Conservation (phyloP, 1,140 invertebrate species). For the Hetaerina americana region DNA sequence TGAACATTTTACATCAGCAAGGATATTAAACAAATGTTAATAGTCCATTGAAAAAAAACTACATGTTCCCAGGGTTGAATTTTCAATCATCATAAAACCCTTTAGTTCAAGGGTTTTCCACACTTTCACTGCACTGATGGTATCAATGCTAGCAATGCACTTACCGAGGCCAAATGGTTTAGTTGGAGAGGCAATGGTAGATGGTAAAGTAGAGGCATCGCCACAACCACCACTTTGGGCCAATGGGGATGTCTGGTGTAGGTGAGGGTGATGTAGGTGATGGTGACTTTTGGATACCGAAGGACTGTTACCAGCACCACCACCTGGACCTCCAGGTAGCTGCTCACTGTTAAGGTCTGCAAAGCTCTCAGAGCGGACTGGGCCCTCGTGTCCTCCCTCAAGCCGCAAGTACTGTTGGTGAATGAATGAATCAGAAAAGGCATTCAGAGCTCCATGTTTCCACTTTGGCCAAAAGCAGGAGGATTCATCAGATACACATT, state of each 20-base stretch:
- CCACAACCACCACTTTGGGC: not conserved
- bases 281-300: not conserved
- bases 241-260: not conserved
- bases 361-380: slow-evolving; percentile 61
- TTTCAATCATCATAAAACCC: too few species aligned
- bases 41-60: too few species aligned
- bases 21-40: too few species aligned
- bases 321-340: slow-evolving; percentile 8
- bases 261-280: not conserved
- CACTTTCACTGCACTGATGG: too few species aligned
- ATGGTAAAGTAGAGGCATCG: not conserved
- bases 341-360: slow-evolving; percentile 56
- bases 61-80: too few species aligned
- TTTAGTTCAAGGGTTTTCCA: too few species aligned
- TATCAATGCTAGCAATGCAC: too few species aligned
- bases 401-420: slow-evolving; percentile 50
- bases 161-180: slow-evolving; percentile 71
- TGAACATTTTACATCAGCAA: too few species aligned
- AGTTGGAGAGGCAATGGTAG: slow-evolving; percentile 27
- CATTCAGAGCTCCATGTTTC: too few species aligned
- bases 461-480: too few species aligned
- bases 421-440: too few species aligned
- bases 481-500: too few species aligned
- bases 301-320: slow-evolving; percentile 10
- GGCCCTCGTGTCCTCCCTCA: slow-evolving; percentile 59